Conservation (phyloP, 2,888 invertebrate genomes). For the Lobophora halterata region DNA sequence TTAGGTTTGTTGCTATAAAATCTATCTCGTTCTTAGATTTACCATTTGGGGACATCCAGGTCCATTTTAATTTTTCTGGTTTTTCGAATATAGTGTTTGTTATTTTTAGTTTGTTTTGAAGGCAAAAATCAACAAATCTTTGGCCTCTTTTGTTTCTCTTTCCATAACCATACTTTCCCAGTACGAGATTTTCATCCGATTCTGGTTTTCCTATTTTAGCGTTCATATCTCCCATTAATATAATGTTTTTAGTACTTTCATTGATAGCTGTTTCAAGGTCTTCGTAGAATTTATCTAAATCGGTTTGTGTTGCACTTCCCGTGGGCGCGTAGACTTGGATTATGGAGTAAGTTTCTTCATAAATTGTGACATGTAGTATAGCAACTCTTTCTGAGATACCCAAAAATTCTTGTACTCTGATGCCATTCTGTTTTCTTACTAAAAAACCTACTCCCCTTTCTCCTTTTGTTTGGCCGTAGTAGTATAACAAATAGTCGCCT, state of each 20-base stretch:
- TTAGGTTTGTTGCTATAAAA: constrained; percentile 4
- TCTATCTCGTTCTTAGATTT: constrained; percentile 13
- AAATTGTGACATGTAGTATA: too few relatives aligned
- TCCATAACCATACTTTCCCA: constrained; percentile 26
- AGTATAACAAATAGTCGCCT: too few relatives aligned
- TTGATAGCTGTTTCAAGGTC: constrained; percentile 18
- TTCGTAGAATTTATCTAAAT: constrained; percentile 20
- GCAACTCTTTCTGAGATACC: too few relatives aligned
- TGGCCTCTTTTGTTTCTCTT: constrained; percentile 18
- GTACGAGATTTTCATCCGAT: constrained; percentile 3
- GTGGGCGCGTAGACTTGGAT: constrained; percentile 5
- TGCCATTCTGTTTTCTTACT: too few relatives aligned
- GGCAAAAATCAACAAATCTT: constrained; percentile 1
- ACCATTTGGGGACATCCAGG: constrained; percentile 8
- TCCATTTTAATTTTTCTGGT: too few relatives aligned
- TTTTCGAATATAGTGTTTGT: too few relatives aligned
- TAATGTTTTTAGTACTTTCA: constrained; percentile 5
- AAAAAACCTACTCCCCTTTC: too few relatives aligned
- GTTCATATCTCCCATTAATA: constrained; percentile 30
- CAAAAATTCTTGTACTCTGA: too few relatives aligned
- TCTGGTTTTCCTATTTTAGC: constrained; percentile 24
- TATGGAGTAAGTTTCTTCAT: too few relatives aligned
- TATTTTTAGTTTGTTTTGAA: constrained; percentile 11
- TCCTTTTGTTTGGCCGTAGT: too few relatives aligned
- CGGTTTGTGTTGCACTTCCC: neutral